Percentiles rank a stretch among this genome's conserved stretches.
phyloP scores from a whole-genome alignment of 2,113 vertebrate species.

The Fukomys damarensis region DNA sequence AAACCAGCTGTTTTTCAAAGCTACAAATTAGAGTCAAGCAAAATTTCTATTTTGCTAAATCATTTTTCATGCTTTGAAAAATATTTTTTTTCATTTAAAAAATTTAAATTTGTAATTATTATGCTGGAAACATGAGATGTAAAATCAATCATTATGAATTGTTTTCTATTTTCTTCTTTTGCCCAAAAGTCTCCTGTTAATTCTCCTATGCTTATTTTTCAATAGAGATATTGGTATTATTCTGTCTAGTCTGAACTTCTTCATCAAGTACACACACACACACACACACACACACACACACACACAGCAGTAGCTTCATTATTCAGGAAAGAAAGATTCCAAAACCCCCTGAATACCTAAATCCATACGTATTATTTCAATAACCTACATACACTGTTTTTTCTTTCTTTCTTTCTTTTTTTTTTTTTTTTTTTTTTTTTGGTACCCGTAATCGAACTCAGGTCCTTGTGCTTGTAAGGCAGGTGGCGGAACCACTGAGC shows the following conservation, averaged over 20 bases:
- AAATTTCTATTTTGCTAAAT: not conserved
- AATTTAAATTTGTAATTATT: not conserved
- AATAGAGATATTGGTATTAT: not conserved
- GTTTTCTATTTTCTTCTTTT: not conserved
- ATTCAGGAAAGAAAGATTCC: not conserved
- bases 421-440: too few species aligned
- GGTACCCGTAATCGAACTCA: too few species aligned
- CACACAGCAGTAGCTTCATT: not conserved
- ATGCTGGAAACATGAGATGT: not conserved
- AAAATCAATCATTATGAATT: not conserved
- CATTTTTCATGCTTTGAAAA: not conserved
- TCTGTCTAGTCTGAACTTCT: not conserved
- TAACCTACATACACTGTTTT: too few species aligned
- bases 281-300: not conserved
- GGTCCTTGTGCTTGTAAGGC: too few species aligned
- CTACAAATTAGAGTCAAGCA: conserved; percentile 12
- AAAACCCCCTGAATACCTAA: not conserved
- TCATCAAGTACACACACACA: too few species aligned
- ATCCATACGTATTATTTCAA: not conserved
- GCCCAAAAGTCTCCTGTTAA: not conserved
- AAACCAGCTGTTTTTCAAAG: conserved; percentile 31
- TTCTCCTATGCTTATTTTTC: not conserved
- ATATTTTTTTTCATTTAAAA: not conserved
- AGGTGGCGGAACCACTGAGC: too few species aligned
- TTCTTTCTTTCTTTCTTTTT: too few species aligned